Conservation (phyloP, 2,888 invertebrate genomes). For the Phengaris arion region DNA sequence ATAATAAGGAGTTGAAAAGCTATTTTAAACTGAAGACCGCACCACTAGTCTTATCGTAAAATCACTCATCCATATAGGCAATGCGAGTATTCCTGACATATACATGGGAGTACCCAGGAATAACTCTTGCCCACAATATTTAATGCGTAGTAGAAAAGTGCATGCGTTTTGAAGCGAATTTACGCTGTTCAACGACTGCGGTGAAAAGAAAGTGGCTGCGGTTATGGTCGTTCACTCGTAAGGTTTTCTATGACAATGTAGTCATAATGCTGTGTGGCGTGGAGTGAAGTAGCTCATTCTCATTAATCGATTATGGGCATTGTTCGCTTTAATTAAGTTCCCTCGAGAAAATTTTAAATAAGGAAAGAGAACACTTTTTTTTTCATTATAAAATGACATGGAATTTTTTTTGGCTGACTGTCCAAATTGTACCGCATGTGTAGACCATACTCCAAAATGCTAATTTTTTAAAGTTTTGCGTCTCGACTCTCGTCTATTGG, state of each 20-base stretch:
- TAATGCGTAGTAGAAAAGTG: neutral
- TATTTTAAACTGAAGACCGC: too few species aligned
- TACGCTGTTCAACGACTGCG: constrained; percentile 20
- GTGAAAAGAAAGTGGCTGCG: constrained; percentile 32
- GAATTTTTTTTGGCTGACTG: neutral
- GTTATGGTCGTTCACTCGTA: constrained; percentile 34
- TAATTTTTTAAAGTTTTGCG: too few species aligned
- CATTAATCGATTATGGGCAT: constrained; percentile 35
- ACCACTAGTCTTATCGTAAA: too few species aligned
- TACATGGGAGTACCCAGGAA: too few species aligned
- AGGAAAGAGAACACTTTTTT: neutral
- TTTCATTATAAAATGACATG: neutral
- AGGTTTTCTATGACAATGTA: constrained; percentile 38
- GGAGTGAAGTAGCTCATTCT: constrained; percentile 30
- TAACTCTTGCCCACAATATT: neutral
- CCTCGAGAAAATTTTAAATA: neutral
- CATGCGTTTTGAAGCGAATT: constrained; percentile 3
- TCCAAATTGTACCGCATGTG: too few species aligned
- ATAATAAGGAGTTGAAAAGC: too few species aligned
- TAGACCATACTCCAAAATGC: too few species aligned
- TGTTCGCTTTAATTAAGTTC: constrained; percentile 22
- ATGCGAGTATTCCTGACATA: too few species aligned
- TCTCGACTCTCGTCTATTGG: too few species aligned
- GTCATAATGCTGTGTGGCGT: constrained; percentile 35
- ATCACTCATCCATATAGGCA: too few species aligned